Evolutionary conservation across 2,888 invertebrate genomes (phyloP).

Genomic region (Noctua pronuba): DNA sequence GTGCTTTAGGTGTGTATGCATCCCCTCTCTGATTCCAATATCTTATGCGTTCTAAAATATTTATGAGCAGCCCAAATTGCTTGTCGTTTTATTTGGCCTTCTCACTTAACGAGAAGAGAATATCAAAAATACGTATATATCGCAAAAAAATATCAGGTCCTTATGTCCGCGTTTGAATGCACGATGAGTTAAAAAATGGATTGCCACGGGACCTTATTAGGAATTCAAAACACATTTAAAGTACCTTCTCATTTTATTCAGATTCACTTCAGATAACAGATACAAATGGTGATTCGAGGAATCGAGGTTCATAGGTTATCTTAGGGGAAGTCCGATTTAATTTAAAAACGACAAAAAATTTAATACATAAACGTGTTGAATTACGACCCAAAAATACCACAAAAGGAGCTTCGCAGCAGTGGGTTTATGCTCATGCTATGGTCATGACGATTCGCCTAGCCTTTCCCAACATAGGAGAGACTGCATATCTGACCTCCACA

Average conservation of each 20-base stretch:
- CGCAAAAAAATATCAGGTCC: neutral
- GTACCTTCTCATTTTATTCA: neutral
- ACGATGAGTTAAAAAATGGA: neutral
- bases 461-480: neutral
- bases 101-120: constrained; percentile 40
- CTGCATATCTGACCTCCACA: neutral
- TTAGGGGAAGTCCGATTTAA: neutral
- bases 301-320: neutral
- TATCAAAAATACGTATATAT: neutral
- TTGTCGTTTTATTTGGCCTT: neutral
- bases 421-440: neutral
- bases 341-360: neutral
- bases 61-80: constrained; percentile 40
- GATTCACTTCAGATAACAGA: neutral
- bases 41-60: neutral
- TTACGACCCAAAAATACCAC: neutral
- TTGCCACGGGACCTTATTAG: neutral
- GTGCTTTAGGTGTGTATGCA: neutral
- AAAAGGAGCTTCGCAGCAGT: neutral
- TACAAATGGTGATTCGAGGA: neutral
- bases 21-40: neutral
- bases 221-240: neutral
- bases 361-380: neutral
- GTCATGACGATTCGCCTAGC: neutral
- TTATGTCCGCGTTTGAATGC: neutral